A percentile compares a stretch with the other conserved stretches of the same genome.
Conservation (phyloP, 2,113 vertebrate genomes). For the Electrona antarctica region DNA sequence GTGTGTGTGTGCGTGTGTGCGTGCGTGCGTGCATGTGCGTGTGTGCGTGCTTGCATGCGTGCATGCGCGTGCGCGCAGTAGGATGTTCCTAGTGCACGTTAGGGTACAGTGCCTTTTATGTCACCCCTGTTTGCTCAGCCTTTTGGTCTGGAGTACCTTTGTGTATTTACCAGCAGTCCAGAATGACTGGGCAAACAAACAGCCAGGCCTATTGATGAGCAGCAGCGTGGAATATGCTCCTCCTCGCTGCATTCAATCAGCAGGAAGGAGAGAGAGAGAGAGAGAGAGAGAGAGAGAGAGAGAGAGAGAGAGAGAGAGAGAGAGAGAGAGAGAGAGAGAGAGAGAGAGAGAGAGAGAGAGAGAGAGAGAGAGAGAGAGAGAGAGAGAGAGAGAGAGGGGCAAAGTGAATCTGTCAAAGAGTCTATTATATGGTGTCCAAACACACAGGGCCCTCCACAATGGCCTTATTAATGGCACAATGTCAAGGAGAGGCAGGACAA, state of each 20-base stretch:
- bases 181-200: constrained; percentile 81
- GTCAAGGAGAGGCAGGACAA: constrained; percentile 73
- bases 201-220: constrained; percentile 75
- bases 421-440: constrained; percentile 78
- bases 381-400: constrained; percentile 51
- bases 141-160: constrained; percentile 61
- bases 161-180: constrained; percentile 73
- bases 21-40: constrained; percentile 18
- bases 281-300: too few species aligned
- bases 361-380: constrained; percentile 8
- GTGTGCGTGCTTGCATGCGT: constrained; percentile 1
- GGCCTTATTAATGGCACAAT: constrained; percentile 79
- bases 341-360: constrained; percentile 17
- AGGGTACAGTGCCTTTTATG: constrained; percentile 73
- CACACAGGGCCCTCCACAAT: constrained; percentile 74
- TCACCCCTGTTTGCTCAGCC: constrained; percentile 75
- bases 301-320: too few species aligned
- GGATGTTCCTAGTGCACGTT: constrained; percentile 26
- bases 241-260: constrained; percentile 62
- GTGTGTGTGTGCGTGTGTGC: neutral
- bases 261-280: neutral
- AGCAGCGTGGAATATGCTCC: constrained; percentile 70
- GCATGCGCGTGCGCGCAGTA: constrained; percentile 8
- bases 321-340: neutral
- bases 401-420: constrained; percentile 80